Percentiles rank a stretch among this genome's conserved stretches.
Conservation (phyloP, 1,140 invertebrate species). For the Bombus affinis region DNA sequence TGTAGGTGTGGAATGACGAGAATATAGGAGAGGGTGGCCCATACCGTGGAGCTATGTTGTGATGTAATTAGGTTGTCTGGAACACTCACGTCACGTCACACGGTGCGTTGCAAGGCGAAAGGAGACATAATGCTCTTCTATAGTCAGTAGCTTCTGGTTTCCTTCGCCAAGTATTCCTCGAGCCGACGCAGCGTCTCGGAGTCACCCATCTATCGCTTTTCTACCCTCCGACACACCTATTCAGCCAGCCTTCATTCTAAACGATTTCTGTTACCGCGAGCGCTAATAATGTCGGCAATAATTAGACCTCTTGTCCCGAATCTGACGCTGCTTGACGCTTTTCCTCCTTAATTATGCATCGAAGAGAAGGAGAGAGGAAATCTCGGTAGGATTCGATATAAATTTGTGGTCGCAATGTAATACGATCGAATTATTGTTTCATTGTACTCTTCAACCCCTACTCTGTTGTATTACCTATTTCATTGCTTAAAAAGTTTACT, state of each 20-base stretch:
- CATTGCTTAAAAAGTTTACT: too few relatives aligned
- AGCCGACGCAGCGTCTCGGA: constrained; percentile 40
- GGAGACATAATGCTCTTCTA: constrained; percentile 80
- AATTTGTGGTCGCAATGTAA: too few relatives aligned
- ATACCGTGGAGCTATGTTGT: constrained; percentile 76
- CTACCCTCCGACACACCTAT: constrained; percentile 63
- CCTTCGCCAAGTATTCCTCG: constrained; percentile 50
- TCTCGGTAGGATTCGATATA: not conserved
- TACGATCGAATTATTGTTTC: too few relatives aligned
- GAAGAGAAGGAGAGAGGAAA: too few relatives aligned
- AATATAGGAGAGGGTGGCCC: constrained; percentile 52
- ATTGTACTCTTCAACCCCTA: too few relatives aligned
- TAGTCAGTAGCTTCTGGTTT: constrained; percentile 55
- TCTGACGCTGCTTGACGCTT: constrained; percentile 22
- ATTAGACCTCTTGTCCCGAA: constrained; percentile 64
- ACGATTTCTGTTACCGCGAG: constrained; percentile 48
- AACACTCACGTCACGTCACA: constrained; percentile 82
- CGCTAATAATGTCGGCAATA: constrained; percentile 69
- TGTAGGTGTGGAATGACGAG: constrained; percentile 41
- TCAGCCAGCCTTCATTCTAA: constrained; percentile 62
- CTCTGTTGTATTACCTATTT: too few relatives aligned
- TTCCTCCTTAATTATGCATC: not conserved
- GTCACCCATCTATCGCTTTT: constrained; percentile 64
- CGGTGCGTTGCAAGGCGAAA: constrained; percentile 72
- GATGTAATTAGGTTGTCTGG: constrained; percentile 83